Evolutionary conservation across 2,888 invertebrate genomes (phyloP).

Genomic region (Vesta saturnalis): DNA sequence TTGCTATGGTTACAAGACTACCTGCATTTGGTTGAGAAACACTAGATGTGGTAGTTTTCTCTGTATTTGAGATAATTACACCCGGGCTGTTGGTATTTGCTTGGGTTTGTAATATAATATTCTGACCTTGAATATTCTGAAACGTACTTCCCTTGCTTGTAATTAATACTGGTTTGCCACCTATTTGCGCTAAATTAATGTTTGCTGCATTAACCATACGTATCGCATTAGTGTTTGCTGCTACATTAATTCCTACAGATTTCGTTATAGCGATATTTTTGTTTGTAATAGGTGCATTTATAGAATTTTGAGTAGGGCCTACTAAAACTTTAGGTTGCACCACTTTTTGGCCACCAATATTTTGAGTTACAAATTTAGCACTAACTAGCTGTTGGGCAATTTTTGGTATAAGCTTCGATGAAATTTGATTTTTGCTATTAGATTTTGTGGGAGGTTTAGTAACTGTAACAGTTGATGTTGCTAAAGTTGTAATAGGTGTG

Average conservation of each 20-base stretch:
- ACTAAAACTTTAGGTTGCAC: conserved; percentile 53
- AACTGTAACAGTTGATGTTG: conserved; percentile 48
- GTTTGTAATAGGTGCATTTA: conserved; percentile 50
- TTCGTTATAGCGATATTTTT: conserved; percentile 50
- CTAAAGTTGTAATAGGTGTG: conserved; percentile 49
- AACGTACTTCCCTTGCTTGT: conserved; percentile 62
- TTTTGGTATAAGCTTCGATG: conserved; percentile 57
- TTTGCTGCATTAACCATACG: conserved; percentile 66
- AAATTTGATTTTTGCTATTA: conserved; percentile 47
- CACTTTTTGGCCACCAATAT: conserved; percentile 52
- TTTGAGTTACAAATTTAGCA: conserved; percentile 62
- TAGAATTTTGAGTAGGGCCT: conserved; percentile 51
- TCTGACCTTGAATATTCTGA: conserved; percentile 60
- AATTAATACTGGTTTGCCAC: conserved; percentile 68
- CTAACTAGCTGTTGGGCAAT: conserved; percentile 62
- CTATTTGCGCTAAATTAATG: conserved; percentile 65
- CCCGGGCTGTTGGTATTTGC: conserved; percentile 45
- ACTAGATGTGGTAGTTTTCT: conserved; percentile 33
- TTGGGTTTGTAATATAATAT: conserved; percentile 62
- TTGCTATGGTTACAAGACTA: conserved; percentile 52
- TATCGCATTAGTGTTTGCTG: conserved; percentile 55
- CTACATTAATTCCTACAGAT: conserved; percentile 51
- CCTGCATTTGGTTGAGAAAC: conserved; percentile 36
- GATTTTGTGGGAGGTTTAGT: conserved; percentile 47
- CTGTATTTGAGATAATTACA: conserved; percentile 43